Conservation (phyloP, 2,888 invertebrate species). For the Trichopoda pennipes region DNA sequence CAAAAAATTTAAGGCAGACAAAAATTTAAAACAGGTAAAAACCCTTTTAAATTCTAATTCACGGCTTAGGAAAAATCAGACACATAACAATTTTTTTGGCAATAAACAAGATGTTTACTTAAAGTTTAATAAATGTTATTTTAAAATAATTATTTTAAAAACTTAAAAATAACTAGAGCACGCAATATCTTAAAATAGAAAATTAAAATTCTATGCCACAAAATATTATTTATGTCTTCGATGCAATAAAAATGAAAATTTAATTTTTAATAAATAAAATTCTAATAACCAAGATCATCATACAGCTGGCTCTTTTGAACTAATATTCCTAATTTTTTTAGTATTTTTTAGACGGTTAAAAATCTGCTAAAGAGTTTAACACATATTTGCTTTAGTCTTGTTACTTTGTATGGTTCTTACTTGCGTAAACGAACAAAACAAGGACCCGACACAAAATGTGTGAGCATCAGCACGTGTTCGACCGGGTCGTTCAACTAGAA, state of each 20-base stretch:
- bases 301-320: background rate
- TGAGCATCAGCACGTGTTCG: too few relatives aligned
- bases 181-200: conserved; percentile 24
- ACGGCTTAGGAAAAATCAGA: conserved; percentile 35
- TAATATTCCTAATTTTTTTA: background rate
- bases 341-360: background rate
- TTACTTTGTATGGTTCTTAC: background rate
- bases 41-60: background rate
- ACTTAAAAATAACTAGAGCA: conserved; percentile 61
- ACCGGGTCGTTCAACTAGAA: too few relatives aligned
- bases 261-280: conserved; percentile 15
- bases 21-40: conserved; percentile 8
- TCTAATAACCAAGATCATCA: too few relatives aligned
- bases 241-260: conserved; percentile 7
- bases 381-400: background rate
- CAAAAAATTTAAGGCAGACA: conserved; percentile 25
- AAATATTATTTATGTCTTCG: conserved; percentile 42
- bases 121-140: background rate
- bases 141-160: conserved; percentile 39
- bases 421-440: conserved; percentile 54
- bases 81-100: conserved; percentile 39
- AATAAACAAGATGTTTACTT: conserved; percentile 24
- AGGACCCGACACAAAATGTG: conserved; percentile 69
- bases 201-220: conserved; percentile 41
- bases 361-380: conserved; percentile 18